Conservation (phyloP, 2,797 vertebrate genomes). For the Tachyglossus aculeatus region DNA sequence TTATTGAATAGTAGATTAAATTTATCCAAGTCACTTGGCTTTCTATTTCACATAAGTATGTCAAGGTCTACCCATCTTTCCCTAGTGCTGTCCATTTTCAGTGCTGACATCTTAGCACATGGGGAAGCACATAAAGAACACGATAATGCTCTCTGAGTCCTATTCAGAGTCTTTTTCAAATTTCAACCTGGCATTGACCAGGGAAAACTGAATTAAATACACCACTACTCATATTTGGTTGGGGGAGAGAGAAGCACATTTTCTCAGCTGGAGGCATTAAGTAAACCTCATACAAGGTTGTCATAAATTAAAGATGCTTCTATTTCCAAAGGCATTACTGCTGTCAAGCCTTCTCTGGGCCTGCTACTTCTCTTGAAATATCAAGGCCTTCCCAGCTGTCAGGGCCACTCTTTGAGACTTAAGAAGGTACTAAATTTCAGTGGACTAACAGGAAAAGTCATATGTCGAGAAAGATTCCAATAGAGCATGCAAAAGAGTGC, state of each 20-base stretch:
- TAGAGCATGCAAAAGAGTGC: too few relatives aligned
- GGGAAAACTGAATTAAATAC: not conserved
- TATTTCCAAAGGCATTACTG: not conserved
- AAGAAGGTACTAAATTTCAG: constrained; percentile 29
- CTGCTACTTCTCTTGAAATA: not conserved
- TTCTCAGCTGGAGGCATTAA: constrained; percentile 31
- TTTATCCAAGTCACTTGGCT: not conserved
- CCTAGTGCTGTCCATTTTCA: not conserved
- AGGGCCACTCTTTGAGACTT: constrained; percentile 27
- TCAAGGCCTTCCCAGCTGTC: constrained; percentile 29
- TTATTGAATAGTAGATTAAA: too few relatives aligned
- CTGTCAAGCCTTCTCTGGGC: not conserved
- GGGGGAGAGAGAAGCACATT: not conserved
- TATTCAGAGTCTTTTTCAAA: constrained; percentile 17
- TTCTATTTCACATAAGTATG: not conserved
- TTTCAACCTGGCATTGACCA: not conserved
- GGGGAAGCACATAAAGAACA: not conserved
- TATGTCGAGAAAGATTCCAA: constrained; percentile 13
- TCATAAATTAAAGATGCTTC: constrained; percentile 21
- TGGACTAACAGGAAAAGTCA: constrained; percentile 30
- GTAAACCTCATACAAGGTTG: not conserved
- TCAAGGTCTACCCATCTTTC: not conserved
- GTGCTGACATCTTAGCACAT: not conserved
- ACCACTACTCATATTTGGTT: not conserved
- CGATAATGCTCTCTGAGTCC: not conserved